Base-by-base conservation (phyloP, 2,888 invertebrate species). In the Hyposoter dolosus region DNA sequence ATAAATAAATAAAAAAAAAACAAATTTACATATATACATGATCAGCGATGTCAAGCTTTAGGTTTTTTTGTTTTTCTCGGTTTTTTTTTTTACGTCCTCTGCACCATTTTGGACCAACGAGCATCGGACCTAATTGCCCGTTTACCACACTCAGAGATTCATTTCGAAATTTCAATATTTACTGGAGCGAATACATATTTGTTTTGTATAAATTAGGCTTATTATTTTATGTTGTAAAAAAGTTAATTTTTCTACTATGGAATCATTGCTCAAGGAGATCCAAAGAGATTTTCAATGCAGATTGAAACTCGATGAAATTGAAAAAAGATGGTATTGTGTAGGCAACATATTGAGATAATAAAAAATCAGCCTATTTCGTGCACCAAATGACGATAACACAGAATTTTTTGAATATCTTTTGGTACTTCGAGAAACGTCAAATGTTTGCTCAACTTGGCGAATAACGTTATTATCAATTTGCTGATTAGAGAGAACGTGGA, bases 1-100 rank as follows among this genome's bases (percentile, higher is more conserved):
- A 53, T 28, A 60, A 75, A 71, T 40, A 7, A 7, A 35, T 35
- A 71, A 80, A 80, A 40, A 72, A 75, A 71, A 79, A 82, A 15
- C 32, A 71, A 82, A 85, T 88, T 43, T 88, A 88, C 87, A 87
- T 87, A 88, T 88, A 85, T 88, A 88, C 88, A 88, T 82, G 69
- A 77, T 83, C 35, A 71, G 75, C 75, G 63, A 53, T 69, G 50
- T 71, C 35, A 56, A 50, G 43, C 63, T 47, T 65, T 74, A 53
- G 23, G 78, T 81, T 35, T 66, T 28, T 66, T 43, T 81, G 47
- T 76, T 43, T 82, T 66, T 80, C 17, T 69, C 35, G 69, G 63
- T 72, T 23, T 19, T n/a, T 17, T 72, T 56, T 40, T 63, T 28
- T 19, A 28, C 47, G 60, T 82, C 40, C 65, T 56, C 76, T 76